Conservation (phyloP, 1,140 invertebrate genomes). For the Leptinotarsa defecta region DNA sequence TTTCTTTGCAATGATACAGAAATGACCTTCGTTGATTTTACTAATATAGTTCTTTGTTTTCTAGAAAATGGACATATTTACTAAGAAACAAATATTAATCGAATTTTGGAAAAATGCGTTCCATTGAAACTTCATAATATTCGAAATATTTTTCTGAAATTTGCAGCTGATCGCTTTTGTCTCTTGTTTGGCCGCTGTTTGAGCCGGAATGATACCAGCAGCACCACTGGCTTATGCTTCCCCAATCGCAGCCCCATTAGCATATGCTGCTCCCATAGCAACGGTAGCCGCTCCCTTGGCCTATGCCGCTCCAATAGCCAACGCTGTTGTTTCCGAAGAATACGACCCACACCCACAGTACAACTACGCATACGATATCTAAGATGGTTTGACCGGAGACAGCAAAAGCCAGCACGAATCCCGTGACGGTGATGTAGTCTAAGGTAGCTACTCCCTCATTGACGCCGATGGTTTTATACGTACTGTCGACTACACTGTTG, state of each 20-base stretch:
- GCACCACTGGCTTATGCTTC: slow-evolving; percentile 55
- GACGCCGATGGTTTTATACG: slow-evolving; percentile 65
- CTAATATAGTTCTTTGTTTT: too few relatives aligned
- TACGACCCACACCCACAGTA: slow-evolving; percentile 63
- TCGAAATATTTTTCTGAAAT: not conserved
- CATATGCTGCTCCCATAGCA: slow-evolving; percentile 52
- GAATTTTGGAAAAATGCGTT: too few relatives aligned
- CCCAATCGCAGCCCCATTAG: slow-evolving; percentile 34
- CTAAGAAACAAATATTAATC: too few relatives aligned
- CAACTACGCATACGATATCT: slow-evolving; percentile 63
- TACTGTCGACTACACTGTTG: slow-evolving; percentile 70
- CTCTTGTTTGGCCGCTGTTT: slow-evolving; percentile 38
- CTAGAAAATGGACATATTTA: too few relatives aligned
- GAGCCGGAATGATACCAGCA: slow-evolving; percentile 34
- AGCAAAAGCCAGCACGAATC: slow-evolving; percentile 64
- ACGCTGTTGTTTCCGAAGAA: slow-evolving; percentile 54
- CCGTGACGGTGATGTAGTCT: slow-evolving; percentile 66
- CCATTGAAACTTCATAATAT: not conserved
- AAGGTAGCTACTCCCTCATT: slow-evolving; percentile 67
- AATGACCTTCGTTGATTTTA: too few relatives aligned
- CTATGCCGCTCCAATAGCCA: not conserved
- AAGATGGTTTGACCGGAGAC: slow-evolving; percentile 65
- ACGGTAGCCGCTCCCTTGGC: not conserved
- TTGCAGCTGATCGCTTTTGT: slow-evolving; percentile 21
- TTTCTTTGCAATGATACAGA: too few relatives aligned